A percentile compares a stretch with the other conserved stretches of the same genome.
These are phyloP conservation scores for Dioctria linearis DNA, from an alignment of 2,888 invertebrate genomes.

Conservation along the genomic window DNA sequence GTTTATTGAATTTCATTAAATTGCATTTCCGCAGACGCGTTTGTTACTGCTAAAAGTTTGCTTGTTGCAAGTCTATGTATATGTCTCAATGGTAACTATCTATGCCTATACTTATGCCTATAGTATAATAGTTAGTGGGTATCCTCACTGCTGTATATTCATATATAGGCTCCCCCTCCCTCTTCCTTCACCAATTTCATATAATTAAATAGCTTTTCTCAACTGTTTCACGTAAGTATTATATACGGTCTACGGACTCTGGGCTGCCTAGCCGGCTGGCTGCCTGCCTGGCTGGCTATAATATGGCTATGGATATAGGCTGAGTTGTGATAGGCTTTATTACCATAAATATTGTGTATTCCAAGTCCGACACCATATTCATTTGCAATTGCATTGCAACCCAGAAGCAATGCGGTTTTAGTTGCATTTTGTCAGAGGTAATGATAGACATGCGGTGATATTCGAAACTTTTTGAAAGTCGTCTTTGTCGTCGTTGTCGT, in stretches of 20 bases:
- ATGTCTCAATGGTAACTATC: too few relatives aligned
- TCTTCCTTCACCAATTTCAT: constrained; percentile 24
- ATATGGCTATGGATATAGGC: too few relatives aligned
- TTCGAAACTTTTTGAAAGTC: constrained; percentile 46
- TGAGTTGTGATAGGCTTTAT: constrained; percentile 7
- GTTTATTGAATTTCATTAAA: constrained; percentile 52
- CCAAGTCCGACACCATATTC: constrained; percentile 9
- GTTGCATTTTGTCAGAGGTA: constrained; percentile 37
- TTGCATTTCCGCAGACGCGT: constrained; percentile 52
- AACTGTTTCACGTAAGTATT: constrained; percentile 39
- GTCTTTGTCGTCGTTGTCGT: background rate
- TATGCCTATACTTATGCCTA: too few relatives aligned
- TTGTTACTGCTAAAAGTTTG: background rate
- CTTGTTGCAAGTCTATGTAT: too few relatives aligned
- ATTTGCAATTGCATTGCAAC: constrained; percentile 4
- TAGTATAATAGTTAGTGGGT: too few relatives aligned
- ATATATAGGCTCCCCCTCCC: background rate
- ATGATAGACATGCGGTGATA: constrained; percentile 42
- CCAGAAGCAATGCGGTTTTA: constrained; percentile 14
- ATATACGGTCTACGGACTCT: constrained; percentile 33
- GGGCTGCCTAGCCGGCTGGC: too few relatives aligned
- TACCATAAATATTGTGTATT: constrained; percentile 43
- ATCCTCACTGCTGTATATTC: too few relatives aligned
- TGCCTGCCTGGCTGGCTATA: too few relatives aligned
- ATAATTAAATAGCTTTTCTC: constrained; percentile 48